These are phyloP conservation scores for Pharmacophagus antenor DNA, from an alignment of 2,888 invertebrate genomes.

Conservation along the genomic window DNA sequence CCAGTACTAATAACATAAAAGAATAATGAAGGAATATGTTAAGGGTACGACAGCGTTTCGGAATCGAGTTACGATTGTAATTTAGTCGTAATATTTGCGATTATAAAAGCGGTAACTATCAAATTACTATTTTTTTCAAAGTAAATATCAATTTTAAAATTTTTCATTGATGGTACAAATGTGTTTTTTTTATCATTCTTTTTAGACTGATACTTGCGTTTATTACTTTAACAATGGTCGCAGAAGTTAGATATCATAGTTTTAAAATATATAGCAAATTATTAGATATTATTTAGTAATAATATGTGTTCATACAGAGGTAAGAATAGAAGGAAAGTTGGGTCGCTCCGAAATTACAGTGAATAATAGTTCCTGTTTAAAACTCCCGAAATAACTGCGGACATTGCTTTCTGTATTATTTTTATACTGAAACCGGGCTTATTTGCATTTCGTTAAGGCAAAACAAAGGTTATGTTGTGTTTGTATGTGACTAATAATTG, in stretches of 20 bases:
- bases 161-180: too few species aligned
- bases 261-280: neutral
- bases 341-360: neutral
- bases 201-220: too few species aligned
- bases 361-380: neutral
- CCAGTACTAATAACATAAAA: too few species aligned
- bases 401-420: neutral
- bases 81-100: too few species aligned
- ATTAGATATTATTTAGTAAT: neutral
- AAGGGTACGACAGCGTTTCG: too few species aligned
- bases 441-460: conserved; percentile 2
- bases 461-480: neutral
- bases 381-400: conserved; percentile 1
- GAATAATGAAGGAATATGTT: too few species aligned
- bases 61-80: too few species aligned
- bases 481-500: neutral
- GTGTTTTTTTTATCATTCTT: too few species aligned
- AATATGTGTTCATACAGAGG: neutral
- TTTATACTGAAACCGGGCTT: conserved; percentile 2
- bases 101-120: too few species aligned
- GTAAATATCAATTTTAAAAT: too few species aligned
- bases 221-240: too few species aligned
- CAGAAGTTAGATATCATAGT: neutral
- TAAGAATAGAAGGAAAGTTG: neutral
- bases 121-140: too few species aligned